Evolutionary conservation across 2,113 vertebrate species (phyloP).

Genomic region (Ivindomyrus marchei): DNA sequence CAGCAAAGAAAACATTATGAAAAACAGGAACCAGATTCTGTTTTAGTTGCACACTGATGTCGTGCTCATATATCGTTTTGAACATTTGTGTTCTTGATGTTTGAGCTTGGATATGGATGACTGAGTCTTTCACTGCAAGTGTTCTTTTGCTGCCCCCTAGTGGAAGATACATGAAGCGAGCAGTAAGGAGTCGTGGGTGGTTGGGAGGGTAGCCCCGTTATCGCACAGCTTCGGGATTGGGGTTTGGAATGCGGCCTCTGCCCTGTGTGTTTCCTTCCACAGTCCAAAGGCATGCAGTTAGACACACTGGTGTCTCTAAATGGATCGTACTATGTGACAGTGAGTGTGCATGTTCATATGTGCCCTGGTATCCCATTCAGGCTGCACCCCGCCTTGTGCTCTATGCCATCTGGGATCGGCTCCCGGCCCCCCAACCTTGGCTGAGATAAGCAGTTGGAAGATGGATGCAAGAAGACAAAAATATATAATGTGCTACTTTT

Average conservation of each 20-base stretch:
- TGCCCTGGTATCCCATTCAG: neutral
- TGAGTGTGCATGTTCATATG: neutral
- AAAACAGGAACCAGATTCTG: neutral
- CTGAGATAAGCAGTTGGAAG: neutral
- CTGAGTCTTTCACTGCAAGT: neutral
- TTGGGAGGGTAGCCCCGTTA: neutral
- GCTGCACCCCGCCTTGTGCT: neutral
- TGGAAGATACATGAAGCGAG: neutral
- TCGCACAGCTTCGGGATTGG: neutral
- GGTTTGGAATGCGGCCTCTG: neutral
- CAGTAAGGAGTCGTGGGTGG: neutral
- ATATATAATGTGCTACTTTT: neutral
- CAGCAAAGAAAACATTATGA: neutral
- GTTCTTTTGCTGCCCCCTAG: conserved; percentile 2
- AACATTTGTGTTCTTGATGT: neutral
- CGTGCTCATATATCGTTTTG: neutral
- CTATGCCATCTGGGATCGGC: neutral
- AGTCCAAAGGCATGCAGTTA: neutral
- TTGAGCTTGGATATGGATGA: neutral
- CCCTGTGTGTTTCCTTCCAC: neutral
- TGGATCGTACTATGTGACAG: neutral
- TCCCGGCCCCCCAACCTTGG: neutral
- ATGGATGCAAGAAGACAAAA: neutral
- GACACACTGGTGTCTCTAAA: neutral
- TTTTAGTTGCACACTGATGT: neutral